Conservation (phyloP, 2,797 vertebrate species). For the Rhabdophis nuchalis region DNA sequence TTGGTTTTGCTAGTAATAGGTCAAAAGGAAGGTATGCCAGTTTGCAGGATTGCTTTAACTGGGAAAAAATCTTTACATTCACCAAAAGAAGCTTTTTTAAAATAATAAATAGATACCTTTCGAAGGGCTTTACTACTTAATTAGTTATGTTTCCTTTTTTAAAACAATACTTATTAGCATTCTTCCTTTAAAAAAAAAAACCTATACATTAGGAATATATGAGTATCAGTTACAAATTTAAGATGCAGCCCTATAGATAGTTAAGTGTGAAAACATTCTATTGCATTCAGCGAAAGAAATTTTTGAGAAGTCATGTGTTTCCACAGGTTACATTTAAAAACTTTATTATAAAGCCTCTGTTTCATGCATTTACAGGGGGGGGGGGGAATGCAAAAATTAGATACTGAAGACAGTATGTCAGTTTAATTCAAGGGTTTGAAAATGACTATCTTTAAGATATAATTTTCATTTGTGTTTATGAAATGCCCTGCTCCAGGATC, state of each 20-base stretch:
- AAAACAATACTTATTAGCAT: not conserved
- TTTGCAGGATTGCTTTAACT: constrained; percentile 4
- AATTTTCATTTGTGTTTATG: not conserved
- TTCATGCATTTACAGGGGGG: not conserved
- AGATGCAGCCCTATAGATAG: not conserved
- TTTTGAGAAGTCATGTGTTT: not conserved
- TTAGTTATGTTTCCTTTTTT: not conserved
- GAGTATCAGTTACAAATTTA: not conserved
- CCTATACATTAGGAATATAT: not conserved
- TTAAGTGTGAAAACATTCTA: not conserved
- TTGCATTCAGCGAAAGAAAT: not conserved
- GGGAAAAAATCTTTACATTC: not conserved
- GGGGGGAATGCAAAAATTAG: not conserved
- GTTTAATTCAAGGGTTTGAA: not conserved
- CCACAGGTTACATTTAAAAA: not conserved
- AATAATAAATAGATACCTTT: not conserved
- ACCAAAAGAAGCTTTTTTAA: not conserved
- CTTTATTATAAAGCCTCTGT: not conserved
- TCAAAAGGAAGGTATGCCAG: constrained; percentile 19
- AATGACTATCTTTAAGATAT: not conserved
- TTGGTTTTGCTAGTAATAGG: not conserved
- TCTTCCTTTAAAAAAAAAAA: not conserved
- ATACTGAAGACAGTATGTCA: not conserved
- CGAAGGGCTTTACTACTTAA: not conserved
- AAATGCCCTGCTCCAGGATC: not conserved